Conservation (phyloP, 92 coral and sea anemone genomes). For the Bergia sp. region DNA sequence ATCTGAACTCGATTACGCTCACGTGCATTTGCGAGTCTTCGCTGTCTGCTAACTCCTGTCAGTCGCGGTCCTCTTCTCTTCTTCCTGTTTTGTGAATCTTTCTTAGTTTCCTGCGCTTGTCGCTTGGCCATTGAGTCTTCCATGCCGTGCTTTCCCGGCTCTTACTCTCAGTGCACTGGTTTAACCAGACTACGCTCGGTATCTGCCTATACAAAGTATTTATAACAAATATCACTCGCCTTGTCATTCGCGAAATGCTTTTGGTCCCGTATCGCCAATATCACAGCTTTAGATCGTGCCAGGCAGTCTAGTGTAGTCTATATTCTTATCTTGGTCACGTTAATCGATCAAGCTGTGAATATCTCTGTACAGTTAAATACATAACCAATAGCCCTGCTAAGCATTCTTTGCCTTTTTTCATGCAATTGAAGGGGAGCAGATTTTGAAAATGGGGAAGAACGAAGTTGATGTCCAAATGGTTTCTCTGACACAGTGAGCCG, state of each 20-base stretch:
- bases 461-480: neutral
- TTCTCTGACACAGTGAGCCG: constrained; percentile 24
- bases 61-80: constrained; percentile 86
- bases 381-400: neutral
- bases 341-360: constrained; percentile 39
- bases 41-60: constrained; percentile 87
- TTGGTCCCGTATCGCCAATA: constrained; percentile 2
- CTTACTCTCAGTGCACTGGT: neutral
- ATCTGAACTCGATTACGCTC: constrained; percentile 84
- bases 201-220: neutral
- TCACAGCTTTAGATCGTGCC: constrained; percentile 39
- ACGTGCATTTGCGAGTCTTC: constrained; percentile 83
- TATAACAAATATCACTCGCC: constrained; percentile 22
- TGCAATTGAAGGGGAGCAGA: neutral
- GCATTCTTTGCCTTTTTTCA: neutral
- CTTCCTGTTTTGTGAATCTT: constrained; percentile 55
- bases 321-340: constrained; percentile 33
- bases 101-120: constrained; percentile 21
- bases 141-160: neutral
- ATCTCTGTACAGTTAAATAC: neutral
- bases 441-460: constrained; percentile 12
- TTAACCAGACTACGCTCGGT: constrained; percentile 29
- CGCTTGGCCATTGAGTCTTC: neutral
- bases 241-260: constrained; percentile 40
- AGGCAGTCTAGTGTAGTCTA: constrained; percentile 35